Base-by-base conservation (phyloP, 2,888 invertebrate genomes). In the Calliopum simillimum region DNA sequence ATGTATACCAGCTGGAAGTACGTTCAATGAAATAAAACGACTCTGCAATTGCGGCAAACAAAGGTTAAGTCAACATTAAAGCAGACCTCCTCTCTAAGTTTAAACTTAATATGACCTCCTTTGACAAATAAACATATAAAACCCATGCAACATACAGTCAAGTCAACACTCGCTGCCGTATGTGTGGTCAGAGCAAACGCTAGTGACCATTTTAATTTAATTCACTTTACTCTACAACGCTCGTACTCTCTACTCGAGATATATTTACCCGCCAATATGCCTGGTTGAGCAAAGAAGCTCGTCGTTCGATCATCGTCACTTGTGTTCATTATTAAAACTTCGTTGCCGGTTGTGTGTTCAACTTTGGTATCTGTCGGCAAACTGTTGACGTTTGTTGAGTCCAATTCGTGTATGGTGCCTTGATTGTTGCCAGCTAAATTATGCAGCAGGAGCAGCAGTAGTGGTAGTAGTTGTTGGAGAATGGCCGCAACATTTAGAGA, bases 271-370 rank as follows among this genome's bases (percentile, higher is more conserved):
- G 96, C 96, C 82, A 96, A 89, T 77, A 96, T 96, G 86, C 96
- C 96, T 51, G 96, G 96, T 88, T 96, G 96, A 79, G 96, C 94
- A 87, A 97, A 96, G 91, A 97, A 96, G 84, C 96, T 95, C 86
- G 95, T 93, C 83, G 94, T 92, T 82, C 93, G 90, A 84, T 95
- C 94, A 81, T 94, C 94, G 76, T 91, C 89, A 87, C 93, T 93
- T 75, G 91, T 90, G 88, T 93, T 93, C 94, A 95, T 94, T 87
- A 93, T 93, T 88, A 90, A 89, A 71, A 91, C 92, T 79, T 90
- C 91, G 88, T 88, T 90, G 86, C 89, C 89, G 78, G 79, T 79
- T 78, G 84, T 81, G 76, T 84, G 85, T 67, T 84, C 85, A 70
- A 76, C 73, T 77, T 85, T 85, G 64, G 84, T 83, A 43, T 84